phyloP scores from a whole-genome alignment of 2,113 vertebrate species.

The Genyomyrus donnyi region DNA sequence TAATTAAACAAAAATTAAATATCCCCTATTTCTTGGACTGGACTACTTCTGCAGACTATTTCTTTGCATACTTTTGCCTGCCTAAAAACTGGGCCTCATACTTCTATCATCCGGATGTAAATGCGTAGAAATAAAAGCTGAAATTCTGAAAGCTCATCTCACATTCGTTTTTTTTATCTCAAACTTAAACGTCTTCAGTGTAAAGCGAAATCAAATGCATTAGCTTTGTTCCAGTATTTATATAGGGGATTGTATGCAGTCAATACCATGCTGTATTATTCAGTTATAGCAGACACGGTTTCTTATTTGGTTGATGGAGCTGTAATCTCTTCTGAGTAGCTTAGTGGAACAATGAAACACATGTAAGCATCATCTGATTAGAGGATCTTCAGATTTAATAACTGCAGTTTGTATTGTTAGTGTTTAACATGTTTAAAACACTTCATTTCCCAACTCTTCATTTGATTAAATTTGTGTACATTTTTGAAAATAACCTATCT shows the following conservation, averaged over 20 bases:
- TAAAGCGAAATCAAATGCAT: neutral
- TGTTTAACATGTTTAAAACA: slow-evolving; percentile 29
- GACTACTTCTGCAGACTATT: neutral
- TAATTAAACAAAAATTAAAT: neutral
- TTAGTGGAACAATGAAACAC: slow-evolving; percentile 32
- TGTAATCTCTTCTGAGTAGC: slow-evolving; percentile 22
- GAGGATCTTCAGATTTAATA: slow-evolving; percentile 30
- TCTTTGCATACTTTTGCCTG: neutral
- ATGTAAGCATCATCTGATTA: slow-evolving; percentile 35
- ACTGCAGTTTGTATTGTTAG: slow-evolving; percentile 28
- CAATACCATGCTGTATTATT: slow-evolving; percentile 6
- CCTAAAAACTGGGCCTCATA: neutral
- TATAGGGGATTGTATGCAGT: neutral
- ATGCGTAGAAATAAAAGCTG: neutral
- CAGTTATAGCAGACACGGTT: slow-evolving; percentile 9
- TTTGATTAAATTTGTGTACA: neutral
- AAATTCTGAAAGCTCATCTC: neutral
- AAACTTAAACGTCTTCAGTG: neutral
- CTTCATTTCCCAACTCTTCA: slow-evolving; percentile 25
- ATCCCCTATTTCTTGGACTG: neutral
- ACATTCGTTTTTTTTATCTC: neutral
- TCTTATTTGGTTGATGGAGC: slow-evolving; percentile 14
- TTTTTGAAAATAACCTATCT: neutral
- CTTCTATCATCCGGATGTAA: neutral
- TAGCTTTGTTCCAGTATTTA: neutral